Evolutionary conservation across 2,113 vertebrate genomes (phyloP).

Genomic region (Gadus macrocephalus): DNA sequence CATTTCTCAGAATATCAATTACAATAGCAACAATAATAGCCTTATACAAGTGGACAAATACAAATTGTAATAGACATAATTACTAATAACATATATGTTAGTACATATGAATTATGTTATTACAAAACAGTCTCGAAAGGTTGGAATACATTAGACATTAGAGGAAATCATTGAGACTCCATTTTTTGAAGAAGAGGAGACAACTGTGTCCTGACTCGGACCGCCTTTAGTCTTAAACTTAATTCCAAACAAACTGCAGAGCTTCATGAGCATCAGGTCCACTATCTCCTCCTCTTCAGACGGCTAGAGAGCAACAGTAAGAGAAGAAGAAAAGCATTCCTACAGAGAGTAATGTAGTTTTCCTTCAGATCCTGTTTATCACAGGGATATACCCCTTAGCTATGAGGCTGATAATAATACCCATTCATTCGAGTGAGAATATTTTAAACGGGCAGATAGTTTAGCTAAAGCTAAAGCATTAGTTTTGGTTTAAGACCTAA

Average conservation of each 20-base stretch:
- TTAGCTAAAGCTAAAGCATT: too few relatives aligned
- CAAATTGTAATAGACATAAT: neutral
- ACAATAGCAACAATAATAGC: conserved; percentile 3
- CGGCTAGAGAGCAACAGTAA: conserved; percentile 67
- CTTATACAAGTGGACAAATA: conserved; percentile 17
- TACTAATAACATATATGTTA: neutral
- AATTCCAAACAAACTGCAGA: conserved; percentile 83
- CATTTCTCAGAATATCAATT: neutral
- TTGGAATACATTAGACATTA: conserved; percentile 8
- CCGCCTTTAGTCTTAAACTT: conserved; percentile 66
- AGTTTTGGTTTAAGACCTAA: neutral
- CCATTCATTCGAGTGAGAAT: neutral
- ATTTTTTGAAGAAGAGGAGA: conserved; percentile 28
- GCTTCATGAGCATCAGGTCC: conserved; percentile 85
- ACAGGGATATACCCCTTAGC: too few relatives aligned
- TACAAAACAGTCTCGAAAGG: conserved; percentile 16
- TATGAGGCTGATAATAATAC: conserved; percentile 3
- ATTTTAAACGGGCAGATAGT: neutral
- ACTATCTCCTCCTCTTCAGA: conserved; percentile 92
- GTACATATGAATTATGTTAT: conserved; percentile 2
- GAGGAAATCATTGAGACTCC: conserved; percentile 33
- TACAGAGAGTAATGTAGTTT: neutral
- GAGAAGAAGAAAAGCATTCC: neutral
- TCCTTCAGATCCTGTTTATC: too few relatives aligned
- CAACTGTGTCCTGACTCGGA: conserved; percentile 17